These are phyloP conservation scores for Brachyhypopomus occidentalis DNA, from an alignment of 2,113 vertebrate genomes.

Conservation along the genomic window DNA sequence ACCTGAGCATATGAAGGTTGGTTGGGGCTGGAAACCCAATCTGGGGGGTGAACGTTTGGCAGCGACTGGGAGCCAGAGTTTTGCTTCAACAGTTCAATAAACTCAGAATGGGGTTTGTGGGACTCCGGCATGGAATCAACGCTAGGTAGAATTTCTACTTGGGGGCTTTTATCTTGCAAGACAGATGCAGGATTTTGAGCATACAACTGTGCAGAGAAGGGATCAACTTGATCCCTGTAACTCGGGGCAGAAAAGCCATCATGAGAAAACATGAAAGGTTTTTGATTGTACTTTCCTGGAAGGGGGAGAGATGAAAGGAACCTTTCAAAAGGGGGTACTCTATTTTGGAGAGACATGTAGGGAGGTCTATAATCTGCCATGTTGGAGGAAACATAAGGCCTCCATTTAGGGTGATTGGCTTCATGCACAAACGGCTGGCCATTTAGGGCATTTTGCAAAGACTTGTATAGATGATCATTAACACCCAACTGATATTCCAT, in stretches of 20 bases:
- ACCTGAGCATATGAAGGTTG: background rate
- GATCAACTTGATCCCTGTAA: conserved; percentile 6
- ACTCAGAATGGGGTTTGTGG: background rate
- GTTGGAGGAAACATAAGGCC: background rate
- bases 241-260: background rate
- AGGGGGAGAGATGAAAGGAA: background rate
- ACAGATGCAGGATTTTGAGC: background rate
- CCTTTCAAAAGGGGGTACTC: background rate
- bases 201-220: background rate
- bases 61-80: background rate
- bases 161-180: background rate
- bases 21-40: background rate
- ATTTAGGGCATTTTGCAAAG: background rate
- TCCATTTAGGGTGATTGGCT: background rate
- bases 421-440: background rate
- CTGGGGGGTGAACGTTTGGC: background rate
- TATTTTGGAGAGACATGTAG: background rate
- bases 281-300: background rate
- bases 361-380: background rate
- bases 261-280: background rate
- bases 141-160: background rate
- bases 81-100: background rate
- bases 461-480: background rate
- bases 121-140: background rate
- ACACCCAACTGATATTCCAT: background rate